phyloP scores from a whole-genome alignment of 2,888 invertebrate genomes.

The Volucella inflata region DNA sequence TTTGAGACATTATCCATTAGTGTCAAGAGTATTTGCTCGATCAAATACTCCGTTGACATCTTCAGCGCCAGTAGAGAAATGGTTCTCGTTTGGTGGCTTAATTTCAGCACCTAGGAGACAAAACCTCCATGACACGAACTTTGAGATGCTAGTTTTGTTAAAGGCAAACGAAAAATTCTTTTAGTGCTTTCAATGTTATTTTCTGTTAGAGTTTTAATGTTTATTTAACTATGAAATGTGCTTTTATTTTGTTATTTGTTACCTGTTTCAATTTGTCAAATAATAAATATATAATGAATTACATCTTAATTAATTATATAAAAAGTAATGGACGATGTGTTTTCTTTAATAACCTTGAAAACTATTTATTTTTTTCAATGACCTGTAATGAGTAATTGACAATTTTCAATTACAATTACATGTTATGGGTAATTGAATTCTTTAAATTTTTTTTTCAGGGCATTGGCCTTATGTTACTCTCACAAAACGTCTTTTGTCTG shows the following conservation, averaged over 20 bases:
- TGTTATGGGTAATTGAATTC: too few species aligned
- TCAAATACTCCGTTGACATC: slow-evolving; percentile 2
- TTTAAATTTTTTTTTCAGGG: too few species aligned
- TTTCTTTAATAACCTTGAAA: too few species aligned
- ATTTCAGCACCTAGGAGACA: neutral
- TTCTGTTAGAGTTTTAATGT: neutral
- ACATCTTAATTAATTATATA: neutral
- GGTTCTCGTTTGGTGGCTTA: neutral
- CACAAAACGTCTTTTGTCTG: too few species aligned
- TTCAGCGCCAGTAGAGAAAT: neutral
- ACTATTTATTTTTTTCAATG: neutral
- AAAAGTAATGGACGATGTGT: neutral
- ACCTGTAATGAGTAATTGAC: neutral
- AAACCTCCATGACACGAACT: neutral
- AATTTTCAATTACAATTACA: neutral
- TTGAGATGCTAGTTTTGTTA: neutral
- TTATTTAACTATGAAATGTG: too few species aligned
- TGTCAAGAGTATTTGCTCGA: slow-evolving; percentile 5
- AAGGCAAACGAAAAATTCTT: neutral
- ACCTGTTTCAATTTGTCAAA: neutral
- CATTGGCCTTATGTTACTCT: too few species aligned
- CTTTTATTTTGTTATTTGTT: neutral
- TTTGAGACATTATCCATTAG: slow-evolving; percentile 1
- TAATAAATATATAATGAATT: neutral
- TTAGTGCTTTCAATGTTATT: neutral